Conservation (phyloP, 2,888 invertebrate genomes). For the Cerceris ruficornis region DNA sequence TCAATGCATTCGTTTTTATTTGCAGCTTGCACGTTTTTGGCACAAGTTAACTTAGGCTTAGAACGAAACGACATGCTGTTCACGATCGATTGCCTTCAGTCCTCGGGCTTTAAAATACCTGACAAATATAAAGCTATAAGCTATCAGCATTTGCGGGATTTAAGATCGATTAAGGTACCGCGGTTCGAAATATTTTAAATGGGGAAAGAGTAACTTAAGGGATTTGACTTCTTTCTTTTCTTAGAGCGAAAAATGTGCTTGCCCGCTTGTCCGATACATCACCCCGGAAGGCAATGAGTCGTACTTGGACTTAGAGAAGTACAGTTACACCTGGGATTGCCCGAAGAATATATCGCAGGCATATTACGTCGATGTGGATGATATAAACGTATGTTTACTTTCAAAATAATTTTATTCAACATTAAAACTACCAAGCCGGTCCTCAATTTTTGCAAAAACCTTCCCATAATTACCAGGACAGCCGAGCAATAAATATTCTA, state of each 20-base stretch:
- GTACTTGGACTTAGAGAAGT: slow-evolving; percentile 72
- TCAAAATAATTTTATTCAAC: neutral
- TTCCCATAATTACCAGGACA: neutral
- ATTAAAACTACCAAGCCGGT: too few species aligned
- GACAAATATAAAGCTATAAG: slow-evolving; percentile 64
- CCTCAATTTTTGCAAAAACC: too few species aligned
- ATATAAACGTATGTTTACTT: slow-evolving; percentile 70
- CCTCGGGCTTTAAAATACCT: slow-evolving; percentile 63
- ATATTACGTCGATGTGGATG: slow-evolving; percentile 71
- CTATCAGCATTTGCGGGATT: slow-evolving; percentile 61
- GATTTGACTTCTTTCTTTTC: neutral
- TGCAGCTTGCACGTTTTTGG: slow-evolving; percentile 70
- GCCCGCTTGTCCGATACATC: slow-evolving; percentile 70
- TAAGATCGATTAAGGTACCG: slow-evolving; percentile 65
- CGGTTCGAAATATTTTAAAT: neutral
- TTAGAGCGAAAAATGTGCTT: slow-evolving; percentile 63
- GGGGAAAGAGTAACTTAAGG: neutral
- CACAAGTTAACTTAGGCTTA: slow-evolving; percentile 72
- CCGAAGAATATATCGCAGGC: slow-evolving; percentile 70
- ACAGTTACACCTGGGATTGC: slow-evolving; percentile 74
- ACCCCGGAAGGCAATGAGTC: slow-evolving; percentile 71
- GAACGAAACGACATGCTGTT: slow-evolving; percentile 64
- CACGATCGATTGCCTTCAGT: slow-evolving; percentile 69
- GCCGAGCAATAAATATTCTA: neutral
- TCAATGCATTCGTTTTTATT: slow-evolving; percentile 24